phyloP scores from a whole-genome alignment of 2,797 vertebrate species.

The Takifugu rubripes region DNA sequence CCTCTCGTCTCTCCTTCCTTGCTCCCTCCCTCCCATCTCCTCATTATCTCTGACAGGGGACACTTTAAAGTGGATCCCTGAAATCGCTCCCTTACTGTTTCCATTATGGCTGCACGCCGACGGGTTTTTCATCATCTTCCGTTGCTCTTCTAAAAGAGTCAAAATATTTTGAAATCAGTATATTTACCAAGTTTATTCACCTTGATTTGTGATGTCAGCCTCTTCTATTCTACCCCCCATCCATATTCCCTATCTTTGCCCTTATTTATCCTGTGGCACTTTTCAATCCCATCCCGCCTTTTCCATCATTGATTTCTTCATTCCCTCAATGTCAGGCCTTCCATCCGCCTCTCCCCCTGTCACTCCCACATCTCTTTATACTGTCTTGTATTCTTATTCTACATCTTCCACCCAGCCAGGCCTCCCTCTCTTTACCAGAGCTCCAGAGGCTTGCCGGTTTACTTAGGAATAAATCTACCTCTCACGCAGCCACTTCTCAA shows the following conservation, averaged over 20 bases:
- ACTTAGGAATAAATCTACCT: conserved; percentile 61
- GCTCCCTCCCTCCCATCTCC: conserved; percentile 2
- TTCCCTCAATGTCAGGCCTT: conserved; percentile 48
- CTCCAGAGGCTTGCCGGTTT: conserved; percentile 54
- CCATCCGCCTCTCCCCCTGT: conserved; percentile 19
- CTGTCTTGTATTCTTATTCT: conserved; percentile 2
- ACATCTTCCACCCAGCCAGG: background rate
- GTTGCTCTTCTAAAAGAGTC: background rate
- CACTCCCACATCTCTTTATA: conserved; percentile 19
- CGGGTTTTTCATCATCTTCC: conserved; percentile 3
- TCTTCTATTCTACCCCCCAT: background rate
- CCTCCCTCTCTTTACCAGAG: conserved; percentile 39
- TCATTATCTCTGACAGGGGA: conserved; percentile 29
- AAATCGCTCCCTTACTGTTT: conserved; percentile 4
- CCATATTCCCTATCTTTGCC: conserved; percentile 10
- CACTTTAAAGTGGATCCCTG: conserved; percentile 16
- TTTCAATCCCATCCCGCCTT: conserved; percentile 22
- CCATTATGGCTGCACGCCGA: background rate
- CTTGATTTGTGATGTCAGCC: too few species aligned
- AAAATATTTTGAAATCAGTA: background rate
- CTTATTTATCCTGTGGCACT: conserved; percentile 20
- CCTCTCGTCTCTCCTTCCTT: background rate
- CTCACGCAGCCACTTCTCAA: conserved; percentile 37
- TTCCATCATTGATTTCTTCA: conserved; percentile 57
- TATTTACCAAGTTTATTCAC: too few species aligned